Evolutionary conservation across 2,113 vertebrate species (phyloP), one percentile per base, ranked within the genome.

Genomic region (Rallus limicola): DNA sequence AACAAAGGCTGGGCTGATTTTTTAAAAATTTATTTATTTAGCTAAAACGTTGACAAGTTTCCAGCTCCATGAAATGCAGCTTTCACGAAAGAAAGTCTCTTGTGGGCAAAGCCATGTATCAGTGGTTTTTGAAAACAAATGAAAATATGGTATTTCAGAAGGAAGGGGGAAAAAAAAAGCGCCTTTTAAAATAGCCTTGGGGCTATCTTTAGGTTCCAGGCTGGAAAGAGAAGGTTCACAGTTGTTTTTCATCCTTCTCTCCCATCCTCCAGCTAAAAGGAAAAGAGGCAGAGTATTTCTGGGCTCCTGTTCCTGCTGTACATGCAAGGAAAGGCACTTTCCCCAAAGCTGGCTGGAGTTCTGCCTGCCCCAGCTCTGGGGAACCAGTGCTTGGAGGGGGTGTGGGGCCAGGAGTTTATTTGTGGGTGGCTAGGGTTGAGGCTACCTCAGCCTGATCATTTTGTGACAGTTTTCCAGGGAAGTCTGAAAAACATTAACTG

Each of bases 21-120:
- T 46, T 46, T 46, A 46, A 46, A 46, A 23, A 48, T 23, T 48
- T 48, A 23, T 48, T 48, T 48, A 21, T 77, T 93, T 70, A 68
- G 42, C 38, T 71, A 59, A 86, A 52, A 74, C 5, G 11, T 15
- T 91, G 95, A 86, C 80, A 86, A 53, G 3, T 12, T 86, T 71
- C 56, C 80, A 70, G 72, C 31, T 60, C 65, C 55, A 11, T 25
- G 21, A 80, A 88, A 86, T 6, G 29, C 62, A 82, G 70, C 67
- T 92, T 87, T 60, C 46, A 38, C 1, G 4, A 74, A 71, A 79
- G 48, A 68, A 76, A 85, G 55, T 63, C 76, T 81, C 71, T 31
- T 46, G 38, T 60, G 46, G 42, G 80, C 20, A 78, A 84, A 92
- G 40, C 21, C 0, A 0, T 2, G 0, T 44, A 50, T 21, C 9